A percentile compares a stretch with the other conserved stretches of the same genome.
phyloP scores from a whole-genome alignment of 2,113 vertebrate species.

The Callocephalon fimbriatum region DNA sequence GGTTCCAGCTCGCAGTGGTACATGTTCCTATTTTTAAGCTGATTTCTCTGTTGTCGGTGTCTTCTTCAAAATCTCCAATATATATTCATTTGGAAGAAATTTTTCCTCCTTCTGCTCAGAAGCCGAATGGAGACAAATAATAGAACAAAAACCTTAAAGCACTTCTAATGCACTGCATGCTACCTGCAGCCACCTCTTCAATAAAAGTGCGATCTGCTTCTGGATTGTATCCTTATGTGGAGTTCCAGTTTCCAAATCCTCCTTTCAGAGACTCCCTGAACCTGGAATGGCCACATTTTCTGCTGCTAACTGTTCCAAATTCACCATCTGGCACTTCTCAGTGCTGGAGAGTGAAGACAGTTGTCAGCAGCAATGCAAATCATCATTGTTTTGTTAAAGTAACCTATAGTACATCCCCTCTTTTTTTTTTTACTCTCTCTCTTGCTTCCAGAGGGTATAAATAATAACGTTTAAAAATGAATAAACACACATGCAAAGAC shows the following conservation, averaged over 20 bases:
- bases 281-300: slow-evolving; percentile 69
- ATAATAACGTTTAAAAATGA: slow-evolving; percentile 56
- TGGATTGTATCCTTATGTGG: slow-evolving; percentile 55
- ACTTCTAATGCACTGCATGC: background rate
- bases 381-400: slow-evolving; percentile 63
- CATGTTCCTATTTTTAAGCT: background rate
- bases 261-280: slow-evolving; percentile 70
- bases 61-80: background rate
- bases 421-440: background rate
- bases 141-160: background rate
- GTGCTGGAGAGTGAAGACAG: slow-evolving; percentile 70
- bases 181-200: slow-evolving; percentile 10
- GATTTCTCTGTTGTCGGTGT: background rate
- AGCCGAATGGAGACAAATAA: slow-evolving; percentile 6
- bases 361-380: slow-evolving; percentile 80
- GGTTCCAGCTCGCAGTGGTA: background rate
- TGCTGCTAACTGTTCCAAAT: slow-evolving; percentile 74
- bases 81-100: background rate
- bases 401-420: slow-evolving; percentile 1
- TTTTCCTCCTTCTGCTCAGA: background rate
- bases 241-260: slow-evolving; percentile 73
- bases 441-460: slow-evolving; percentile 52
- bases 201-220: slow-evolving; percentile 34
- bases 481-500: slow-evolving; percentile 52
- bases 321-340: slow-evolving; percentile 80